phyloP scores from a whole-genome alignment of 2,797 vertebrate genomes.

The Alexandromys oeconomus region DNA sequence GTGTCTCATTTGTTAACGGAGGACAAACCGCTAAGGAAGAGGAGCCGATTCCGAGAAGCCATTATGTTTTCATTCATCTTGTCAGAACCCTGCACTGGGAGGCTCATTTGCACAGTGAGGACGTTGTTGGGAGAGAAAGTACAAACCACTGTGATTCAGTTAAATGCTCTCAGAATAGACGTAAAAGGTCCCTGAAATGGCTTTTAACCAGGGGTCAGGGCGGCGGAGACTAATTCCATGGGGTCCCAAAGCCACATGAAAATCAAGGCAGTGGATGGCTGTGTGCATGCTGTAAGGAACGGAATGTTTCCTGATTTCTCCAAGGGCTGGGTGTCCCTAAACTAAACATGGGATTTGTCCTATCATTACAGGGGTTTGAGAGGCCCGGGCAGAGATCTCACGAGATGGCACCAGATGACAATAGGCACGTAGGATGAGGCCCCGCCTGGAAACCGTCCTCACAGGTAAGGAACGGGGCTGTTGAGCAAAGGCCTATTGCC shows the following conservation, averaged over 20 bases:
- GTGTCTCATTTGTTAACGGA: neutral
- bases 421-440: neutral
- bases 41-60: neutral
- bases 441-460: fast-evolving
- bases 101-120: neutral
- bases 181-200: neutral
- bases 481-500: neutral
- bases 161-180: neutral
- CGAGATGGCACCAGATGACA: neutral
- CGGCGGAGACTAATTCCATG: neutral
- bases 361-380: neutral
- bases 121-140: neutral
- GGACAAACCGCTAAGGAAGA: neutral
- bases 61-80: neutral
- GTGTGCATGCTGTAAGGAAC: fast-evolving
- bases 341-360: neutral
- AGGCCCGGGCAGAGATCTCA: neutral
- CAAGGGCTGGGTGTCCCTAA: no score
- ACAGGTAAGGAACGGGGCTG: neutral
- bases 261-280: no score
- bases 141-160: neutral
- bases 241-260: neutral
- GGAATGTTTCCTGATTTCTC: neutral
- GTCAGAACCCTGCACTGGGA: neutral
- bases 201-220: neutral